Percentiles rank a stretch among this genome's conserved stretches.
Evolutionary conservation across 2,888 invertebrate genomes (phyloP).

Genomic region (Parnassius mnemosyne): DNA sequence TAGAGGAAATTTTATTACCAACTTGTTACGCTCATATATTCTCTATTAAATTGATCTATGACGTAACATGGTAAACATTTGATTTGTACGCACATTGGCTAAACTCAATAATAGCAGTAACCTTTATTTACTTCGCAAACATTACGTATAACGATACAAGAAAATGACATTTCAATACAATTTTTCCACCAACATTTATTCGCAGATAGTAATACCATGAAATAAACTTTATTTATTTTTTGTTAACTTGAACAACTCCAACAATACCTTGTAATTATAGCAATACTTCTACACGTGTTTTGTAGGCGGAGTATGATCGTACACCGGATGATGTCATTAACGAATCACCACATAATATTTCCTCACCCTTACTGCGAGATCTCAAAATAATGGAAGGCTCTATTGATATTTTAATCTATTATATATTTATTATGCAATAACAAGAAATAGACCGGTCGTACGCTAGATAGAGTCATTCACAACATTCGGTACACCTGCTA

Average conservation of each 20-base stretch:
- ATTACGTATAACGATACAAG: background rate
- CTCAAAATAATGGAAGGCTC: constrained; percentile 32
- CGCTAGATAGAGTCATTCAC: constrained; percentile 54
- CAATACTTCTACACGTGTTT: constrained; percentile 60
- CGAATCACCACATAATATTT: constrained; percentile 26
- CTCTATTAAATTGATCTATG: constrained; percentile 5
- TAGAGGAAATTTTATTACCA: background rate
- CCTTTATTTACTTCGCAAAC: constrained; percentile 2
- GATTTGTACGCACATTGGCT: constrained; percentile 2
- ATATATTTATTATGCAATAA: constrained; percentile 54
- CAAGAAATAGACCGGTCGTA: constrained; percentile 56
- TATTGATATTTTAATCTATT: constrained; percentile 56
- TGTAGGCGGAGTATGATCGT: constrained; percentile 69
- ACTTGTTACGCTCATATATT: too few relatives aligned
- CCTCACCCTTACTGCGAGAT: constrained; percentile 1
- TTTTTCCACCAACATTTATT: background rate
- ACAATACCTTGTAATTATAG: constrained; percentile 28
- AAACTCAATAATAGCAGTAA: background rate
- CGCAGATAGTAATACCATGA: too few relatives aligned
- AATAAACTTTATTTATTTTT: too few relatives aligned
- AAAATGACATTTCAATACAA: background rate
- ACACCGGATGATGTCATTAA: constrained; percentile 72
- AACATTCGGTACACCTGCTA: constrained; percentile 52
- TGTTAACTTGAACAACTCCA: constrained; percentile 29
- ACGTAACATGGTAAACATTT: constrained; percentile 12